Evolutionary conservation across 53 echinoderm and acorn worm genomes (phyloP), one percentile per base, ranked within the genome.

Genomic region (Temnopleurus reevesii): DNA sequence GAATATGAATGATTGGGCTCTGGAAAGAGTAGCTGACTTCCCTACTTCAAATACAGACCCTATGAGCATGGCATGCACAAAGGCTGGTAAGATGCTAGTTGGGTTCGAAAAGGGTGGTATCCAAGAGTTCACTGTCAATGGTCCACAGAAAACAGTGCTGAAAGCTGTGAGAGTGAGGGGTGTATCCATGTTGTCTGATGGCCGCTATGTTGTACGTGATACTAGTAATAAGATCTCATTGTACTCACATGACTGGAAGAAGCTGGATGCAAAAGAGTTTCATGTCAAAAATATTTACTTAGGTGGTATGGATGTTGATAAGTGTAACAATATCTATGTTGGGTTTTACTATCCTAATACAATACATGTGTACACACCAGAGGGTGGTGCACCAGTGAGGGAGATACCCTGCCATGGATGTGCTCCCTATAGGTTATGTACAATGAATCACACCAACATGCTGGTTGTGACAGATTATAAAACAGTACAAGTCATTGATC

Each of bases 291-390:
- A 2, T 71, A 38, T 3, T 71, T 7, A 4, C 19, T 25, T 19
- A 30, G 71, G 71, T 71, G 38, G 71, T 13, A 71, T 71, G 71
- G 34, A n/a, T 38, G 71, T 71, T 19, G 71, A 71, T 5, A 71
- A 38, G 34, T 35, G n/a, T n/a, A 4, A 71, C n/a, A 33, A 38
- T 17, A 36, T 71, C 13, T 71, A 71, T 71, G 12, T 71, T n/a
- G 36, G 36, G 71, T 71, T 5, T 71, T 13, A 0, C 3, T 1
- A 1, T 1, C 12, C 35, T n/a, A 71, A 38, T 0, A 38, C 38
- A 5, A 38, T 71, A 18, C 36, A 18, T 8, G 71, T 71, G 71
- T 71, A 31, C 38, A 71, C 71, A 71, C 36, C 71, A 71, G 41
- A 71, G 71, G 71, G 71, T 71, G 71, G 41, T 0, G 71, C 71